phyloP scores from a whole-genome alignment of 2,888 invertebrate species.

The Cheilosia soror region DNA sequence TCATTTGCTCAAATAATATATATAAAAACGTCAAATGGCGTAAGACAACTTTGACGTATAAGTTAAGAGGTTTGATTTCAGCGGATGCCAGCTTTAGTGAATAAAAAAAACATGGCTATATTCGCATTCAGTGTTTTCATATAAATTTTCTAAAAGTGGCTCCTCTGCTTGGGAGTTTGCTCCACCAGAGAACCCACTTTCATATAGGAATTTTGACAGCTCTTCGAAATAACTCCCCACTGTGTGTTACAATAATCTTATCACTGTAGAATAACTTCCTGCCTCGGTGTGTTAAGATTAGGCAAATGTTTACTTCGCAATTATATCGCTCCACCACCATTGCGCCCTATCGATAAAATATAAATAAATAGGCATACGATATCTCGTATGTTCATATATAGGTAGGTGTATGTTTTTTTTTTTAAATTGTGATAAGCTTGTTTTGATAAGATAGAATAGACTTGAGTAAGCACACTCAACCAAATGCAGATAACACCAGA shows the following conservation, averaged over 20 bases:
- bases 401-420: conserved; percentile 1
- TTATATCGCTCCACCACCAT: conserved; percentile 5
- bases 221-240: too few species aligned
- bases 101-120: too few species aligned
- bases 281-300: conserved; percentile 34
- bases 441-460: conserved; percentile 49
- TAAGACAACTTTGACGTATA: too few species aligned
- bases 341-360: conserved; percentile 3
- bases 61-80: too few species aligned
- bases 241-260: conserved; percentile 42
- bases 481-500: conserved; percentile 12
- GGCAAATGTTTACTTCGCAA: conserved; percentile 47
- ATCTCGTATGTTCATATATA: conserved; percentile 35
- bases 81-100: too few species aligned
- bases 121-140: too few species aligned
- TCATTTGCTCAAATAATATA: too few species aligned
- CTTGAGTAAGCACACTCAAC: conserved; percentile 25
- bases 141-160: too few species aligned
- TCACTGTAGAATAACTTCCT: conserved; percentile 56
- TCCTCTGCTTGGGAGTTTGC: too few species aligned
- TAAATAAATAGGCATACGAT: conserved; percentile 24
- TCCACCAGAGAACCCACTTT: too few species aligned
- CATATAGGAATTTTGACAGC: too few species aligned
- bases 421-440: conserved; percentile 36
- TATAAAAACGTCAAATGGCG: too few species aligned